These are phyloP conservation scores for Bambusicola thoracicus DNA, from an alignment of 2,113 vertebrate genomes.

Conservation along the genomic window DNA sequence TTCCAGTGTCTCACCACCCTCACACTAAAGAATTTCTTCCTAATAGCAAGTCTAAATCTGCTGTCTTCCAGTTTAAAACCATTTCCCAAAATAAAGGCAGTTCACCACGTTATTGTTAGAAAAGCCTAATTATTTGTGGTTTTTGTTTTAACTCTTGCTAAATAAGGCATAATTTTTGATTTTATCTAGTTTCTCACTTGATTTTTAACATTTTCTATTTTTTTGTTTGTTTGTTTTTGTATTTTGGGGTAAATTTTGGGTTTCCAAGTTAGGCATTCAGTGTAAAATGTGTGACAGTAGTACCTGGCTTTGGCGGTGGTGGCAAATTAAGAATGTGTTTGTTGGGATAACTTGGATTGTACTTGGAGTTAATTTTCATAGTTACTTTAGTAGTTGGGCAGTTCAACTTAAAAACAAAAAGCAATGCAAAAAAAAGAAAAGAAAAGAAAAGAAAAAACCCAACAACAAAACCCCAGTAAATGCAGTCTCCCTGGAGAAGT, in stretches of 20 bases:
- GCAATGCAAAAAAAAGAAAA: background rate
- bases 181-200: background rate
- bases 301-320: background rate
- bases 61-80: too few species aligned
- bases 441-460: too few species aligned
- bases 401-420: background rate
- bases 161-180: background rate
- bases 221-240: background rate
- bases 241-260: background rate
- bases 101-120: background rate
- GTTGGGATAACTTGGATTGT: background rate
- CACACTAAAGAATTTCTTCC: too few species aligned
- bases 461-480: background rate
- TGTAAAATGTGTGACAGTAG: background rate
- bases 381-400: background rate
- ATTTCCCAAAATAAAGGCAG: background rate
- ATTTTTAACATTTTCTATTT: background rate
- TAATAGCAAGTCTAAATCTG: too few species aligned
- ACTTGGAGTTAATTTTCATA: background rate
- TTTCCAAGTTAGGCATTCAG: background rate
- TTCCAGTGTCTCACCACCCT: too few species aligned
- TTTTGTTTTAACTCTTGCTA: background rate
- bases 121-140: background rate
- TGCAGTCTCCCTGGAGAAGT: background rate
- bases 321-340: background rate